phyloP scores from a whole-genome alignment of 2,888 invertebrate species.

The Theodoxus fluviatilis region DNA sequence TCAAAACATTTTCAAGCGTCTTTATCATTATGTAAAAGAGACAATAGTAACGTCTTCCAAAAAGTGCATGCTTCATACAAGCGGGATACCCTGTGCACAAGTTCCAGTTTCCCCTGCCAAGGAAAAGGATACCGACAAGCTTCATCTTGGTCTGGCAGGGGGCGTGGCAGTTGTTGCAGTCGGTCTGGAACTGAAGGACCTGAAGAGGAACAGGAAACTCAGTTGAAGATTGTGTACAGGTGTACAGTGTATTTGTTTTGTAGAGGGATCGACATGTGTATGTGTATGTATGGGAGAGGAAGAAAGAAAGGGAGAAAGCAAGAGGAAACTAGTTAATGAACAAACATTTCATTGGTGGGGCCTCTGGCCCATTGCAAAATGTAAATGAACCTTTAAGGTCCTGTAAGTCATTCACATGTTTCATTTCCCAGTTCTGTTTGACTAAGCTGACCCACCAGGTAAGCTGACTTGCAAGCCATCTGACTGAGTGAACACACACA shows the following conservation, averaged over 20 bases:
- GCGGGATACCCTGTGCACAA: not conserved
- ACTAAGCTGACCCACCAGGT: too few species aligned
- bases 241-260: too few species aligned
- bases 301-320: not conserved
- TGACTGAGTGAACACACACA: too few species aligned
- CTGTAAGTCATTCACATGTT: too few species aligned
- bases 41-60: not conserved
- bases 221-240: too few species aligned
- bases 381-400: too few species aligned
- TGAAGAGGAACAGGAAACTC: constrained; percentile 30
- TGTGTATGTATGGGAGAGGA: too few species aligned
- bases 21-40: constrained; percentile 25
- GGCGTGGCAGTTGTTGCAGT: constrained; percentile 84
- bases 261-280: too few species aligned
- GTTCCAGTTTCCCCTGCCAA: not conserved
- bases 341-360: not conserved
- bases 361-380: too few species aligned
- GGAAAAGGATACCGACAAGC: constrained; percentile 74
- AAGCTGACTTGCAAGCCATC: too few species aligned
- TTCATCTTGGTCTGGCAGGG: constrained; percentile 94
- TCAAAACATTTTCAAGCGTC: too few species aligned
- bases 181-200: constrained; percentile 79
- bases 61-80: not conserved
- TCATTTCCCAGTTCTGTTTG: too few species aligned
- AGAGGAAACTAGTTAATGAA: not conserved